Conservation (phyloP, 2,113 vertebrate species). For the Daubentonia madagascariensis region DNA sequence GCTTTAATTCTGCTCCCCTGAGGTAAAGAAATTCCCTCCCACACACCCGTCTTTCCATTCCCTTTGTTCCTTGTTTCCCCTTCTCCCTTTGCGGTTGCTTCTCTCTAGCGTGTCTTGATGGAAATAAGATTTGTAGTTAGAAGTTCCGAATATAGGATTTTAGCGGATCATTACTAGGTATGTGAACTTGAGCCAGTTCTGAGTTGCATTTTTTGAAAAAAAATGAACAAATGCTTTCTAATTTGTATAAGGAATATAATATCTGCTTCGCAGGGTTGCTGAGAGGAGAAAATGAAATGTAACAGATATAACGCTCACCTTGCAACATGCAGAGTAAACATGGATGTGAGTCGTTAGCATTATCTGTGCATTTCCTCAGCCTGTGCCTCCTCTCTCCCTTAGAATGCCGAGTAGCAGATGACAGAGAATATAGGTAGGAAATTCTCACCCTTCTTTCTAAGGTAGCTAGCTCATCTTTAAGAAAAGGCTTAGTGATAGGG, state of each 20-base stretch:
- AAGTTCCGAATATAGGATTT: slow-evolving; percentile 9
- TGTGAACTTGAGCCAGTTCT: neutral
- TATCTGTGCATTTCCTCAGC: neutral
- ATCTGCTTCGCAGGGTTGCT: neutral
- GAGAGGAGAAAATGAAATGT: neutral
- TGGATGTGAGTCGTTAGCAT: neutral
- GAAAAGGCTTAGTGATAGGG: neutral
- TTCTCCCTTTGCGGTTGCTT: neutral
- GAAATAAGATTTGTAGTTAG: neutral
- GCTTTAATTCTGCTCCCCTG: neutral
- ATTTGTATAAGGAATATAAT: neutral
- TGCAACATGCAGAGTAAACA: neutral
- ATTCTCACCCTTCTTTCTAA: slow-evolving; percentile 33
- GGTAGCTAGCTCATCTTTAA: slow-evolving; percentile 33
- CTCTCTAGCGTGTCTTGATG: neutral
- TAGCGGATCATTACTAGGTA: neutral
- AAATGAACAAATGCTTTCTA: neutral
- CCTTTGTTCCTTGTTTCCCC: neutral
- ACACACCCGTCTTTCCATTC: neutral
- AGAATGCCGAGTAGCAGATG: slow-evolving; percentile 17
- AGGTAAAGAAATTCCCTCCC: neutral
- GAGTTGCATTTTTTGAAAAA: neutral
- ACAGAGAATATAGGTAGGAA: neutral
- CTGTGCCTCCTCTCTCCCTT: neutral
- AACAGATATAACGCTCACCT: neutral